Base-by-base conservation (phyloP, 2,797 vertebrate species). In the Gallinago stenura region DNA sequence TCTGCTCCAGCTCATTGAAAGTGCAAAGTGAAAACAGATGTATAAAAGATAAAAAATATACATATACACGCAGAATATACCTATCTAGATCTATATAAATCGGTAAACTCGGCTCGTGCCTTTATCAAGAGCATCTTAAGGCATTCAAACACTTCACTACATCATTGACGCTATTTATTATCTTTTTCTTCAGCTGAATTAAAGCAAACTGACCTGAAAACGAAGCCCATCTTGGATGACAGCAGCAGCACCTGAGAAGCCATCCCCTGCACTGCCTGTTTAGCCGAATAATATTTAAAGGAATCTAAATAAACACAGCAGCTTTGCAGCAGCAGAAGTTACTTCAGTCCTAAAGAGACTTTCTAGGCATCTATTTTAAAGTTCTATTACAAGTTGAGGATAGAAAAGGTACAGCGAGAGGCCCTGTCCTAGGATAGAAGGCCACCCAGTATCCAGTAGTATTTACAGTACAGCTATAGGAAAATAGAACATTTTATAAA, bases 401-500 rank as follows among this genome's bases (percentile, higher is more conserved):
- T 85, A 98, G 95, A 98, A 97, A 97, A 98, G 96, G 94, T 94
- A 97, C 90, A 98, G 97, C 94, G 96, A 97, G 79, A 99, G 98
- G 98, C 97, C 98, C 98, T 98, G 98, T 98, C 98, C 98, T 95
- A 98, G 96, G 87, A 96, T 91, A 97, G 94, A 95, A 95, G 56
- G 90, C 97, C 97, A 98, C 66, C 72, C 97, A 96, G 97, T 94
- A 97, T 97, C 96, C 96, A 93, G 97, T 80, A 96, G 87, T 98
- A 99, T 99, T 98, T 99, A 99, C 98, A 99, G 97, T 97, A 95
- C 85, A 96, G 89, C 97, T 89, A 97, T 50, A 96, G 79, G 97
- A 98, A 98, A 99, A 98, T 97, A 99, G 97, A 98, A 98, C 97
- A 98, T 98, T 98, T 99, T 98, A 99, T 99, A 99, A 99, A 99